Conservation (phyloP, 53 echinoderm and acorn worm species). For the Paelopatides confundens region DNA sequence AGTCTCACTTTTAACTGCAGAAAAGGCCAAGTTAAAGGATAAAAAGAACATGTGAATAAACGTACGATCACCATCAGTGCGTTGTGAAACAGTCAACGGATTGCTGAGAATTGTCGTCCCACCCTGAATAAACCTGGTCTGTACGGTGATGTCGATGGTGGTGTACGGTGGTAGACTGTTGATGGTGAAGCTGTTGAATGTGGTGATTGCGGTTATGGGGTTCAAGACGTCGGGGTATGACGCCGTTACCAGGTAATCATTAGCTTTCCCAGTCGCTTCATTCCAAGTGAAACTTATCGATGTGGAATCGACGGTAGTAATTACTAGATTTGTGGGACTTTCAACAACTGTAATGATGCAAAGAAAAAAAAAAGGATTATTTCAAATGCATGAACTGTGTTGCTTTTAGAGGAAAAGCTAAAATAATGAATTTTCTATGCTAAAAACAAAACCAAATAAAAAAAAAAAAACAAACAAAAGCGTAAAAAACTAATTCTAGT, state of each 20-base stretch:
- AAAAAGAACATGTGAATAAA: no score
- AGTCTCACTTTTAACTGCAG: no score
- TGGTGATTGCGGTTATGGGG: not conserved
- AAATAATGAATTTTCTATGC: not conserved
- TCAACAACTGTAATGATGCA: not conserved
- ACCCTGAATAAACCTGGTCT: not conserved
- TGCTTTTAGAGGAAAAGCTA: no score
- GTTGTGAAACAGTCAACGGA: not conserved
- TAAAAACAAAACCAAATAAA: not conserved
- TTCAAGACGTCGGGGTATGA: not conserved
- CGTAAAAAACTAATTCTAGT: no score
- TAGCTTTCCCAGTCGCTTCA: not conserved
- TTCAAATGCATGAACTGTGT: no score
- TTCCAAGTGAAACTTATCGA: slow-evolving; percentile 2
- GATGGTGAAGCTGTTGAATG: not conserved
- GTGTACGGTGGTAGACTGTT: not conserved
- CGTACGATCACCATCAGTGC: not conserved
- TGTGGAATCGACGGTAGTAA: not conserved
- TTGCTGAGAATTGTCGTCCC: not conserved
- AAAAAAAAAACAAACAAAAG: not conserved
- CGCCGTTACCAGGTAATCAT: not conserved
- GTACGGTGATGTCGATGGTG: not conserved
- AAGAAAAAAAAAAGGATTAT: not conserved
- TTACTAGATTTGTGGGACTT: not conserved
- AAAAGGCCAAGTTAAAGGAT: not conserved